Evolutionary conservation across 2,888 invertebrate genomes (phyloP), one percentile per base, ranked within the genome.

Genomic region (Oligia strigilis): DNA sequence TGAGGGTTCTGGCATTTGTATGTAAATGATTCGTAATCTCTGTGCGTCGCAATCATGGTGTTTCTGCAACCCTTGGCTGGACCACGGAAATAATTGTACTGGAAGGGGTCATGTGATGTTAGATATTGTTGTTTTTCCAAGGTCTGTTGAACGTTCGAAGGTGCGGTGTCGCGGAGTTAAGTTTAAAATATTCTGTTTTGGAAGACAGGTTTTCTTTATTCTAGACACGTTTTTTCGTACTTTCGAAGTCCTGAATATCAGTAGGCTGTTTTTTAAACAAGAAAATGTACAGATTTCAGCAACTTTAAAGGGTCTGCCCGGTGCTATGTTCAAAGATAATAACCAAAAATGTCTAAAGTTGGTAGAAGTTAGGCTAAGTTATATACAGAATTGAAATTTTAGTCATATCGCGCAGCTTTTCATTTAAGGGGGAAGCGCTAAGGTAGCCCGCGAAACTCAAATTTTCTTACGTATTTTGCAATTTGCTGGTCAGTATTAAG

Each of bases 1-100:
- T 95, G 91, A 93, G 93, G 94, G 94, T 91, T 90, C 89, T 89
- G 87, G 93, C 95, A 96, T 97, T 96, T 96, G 94, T 96, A 97
- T 96, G 97, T 94, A 95, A 97, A 97, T 97, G 93, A 94, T 93
- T 90, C 93, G 95, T 96, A 96, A 96, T 96, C 96, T 95, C 90
- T 58, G 86, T 40, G 70, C 65, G 93, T 91, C 94, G 93, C 94
- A 95, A 95, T 95, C 95, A 95, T 91, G 90, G 89, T 92, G 93
- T 92, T 93, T 92, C 92, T 93, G 88, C 83, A 88, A 75, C 72
- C 78, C 67, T 71, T 69, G 64, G 66, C 71, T 72, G 73, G 71
- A 84, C 90, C 88, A 86, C 78, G 78, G 90, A 92, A 86, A 90
- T 91, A 89, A 90, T 90, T 86, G 83, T 79, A 77, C 90, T 91